These are phyloP conservation scores for Falco punctatus DNA, from an alignment of 2,113 vertebrate genomes.

Conservation along the genomic window DNA sequence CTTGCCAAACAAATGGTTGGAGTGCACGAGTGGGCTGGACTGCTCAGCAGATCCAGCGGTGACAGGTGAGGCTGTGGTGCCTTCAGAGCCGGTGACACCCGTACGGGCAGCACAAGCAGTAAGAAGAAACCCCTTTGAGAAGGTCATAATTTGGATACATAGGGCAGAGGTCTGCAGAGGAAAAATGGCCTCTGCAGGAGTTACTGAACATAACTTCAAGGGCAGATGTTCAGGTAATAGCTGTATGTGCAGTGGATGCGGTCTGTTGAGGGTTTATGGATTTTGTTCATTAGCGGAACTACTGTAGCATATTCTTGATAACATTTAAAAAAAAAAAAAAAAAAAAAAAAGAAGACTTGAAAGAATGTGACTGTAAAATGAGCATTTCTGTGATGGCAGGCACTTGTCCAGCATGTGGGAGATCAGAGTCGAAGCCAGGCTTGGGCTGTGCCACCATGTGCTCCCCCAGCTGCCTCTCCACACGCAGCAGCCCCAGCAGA, in stretches of 20 bases:
- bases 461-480: constrained; percentile 7
- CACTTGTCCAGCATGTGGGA: not conserved
- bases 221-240: not conserved
- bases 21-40: rapidly evolving
- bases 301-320: not conserved
- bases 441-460: not conserved
- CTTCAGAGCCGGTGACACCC: not conserved
- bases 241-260: not conserved
- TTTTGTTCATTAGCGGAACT: not conserved
- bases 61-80: not conserved
- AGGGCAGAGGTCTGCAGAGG: not conserved
- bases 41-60: not conserved
- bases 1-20: not conserved
- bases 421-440: constrained; percentile 17
- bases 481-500: not conserved
- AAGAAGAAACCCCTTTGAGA: not conserved
- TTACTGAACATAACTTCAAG: not conserved
- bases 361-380: not conserved
- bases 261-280: not conserved
- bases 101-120: no score
- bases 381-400: not conserved
- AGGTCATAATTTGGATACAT: not conserved
- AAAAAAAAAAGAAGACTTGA: not conserved
- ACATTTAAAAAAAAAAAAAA: not conserved
- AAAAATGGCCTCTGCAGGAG: not conserved